A percentile compares a stretch with the other conserved stretches of the same genome.
Conservation (phyloP, 1,140 invertebrate species). For the Cheumatopsyche charites region DNA sequence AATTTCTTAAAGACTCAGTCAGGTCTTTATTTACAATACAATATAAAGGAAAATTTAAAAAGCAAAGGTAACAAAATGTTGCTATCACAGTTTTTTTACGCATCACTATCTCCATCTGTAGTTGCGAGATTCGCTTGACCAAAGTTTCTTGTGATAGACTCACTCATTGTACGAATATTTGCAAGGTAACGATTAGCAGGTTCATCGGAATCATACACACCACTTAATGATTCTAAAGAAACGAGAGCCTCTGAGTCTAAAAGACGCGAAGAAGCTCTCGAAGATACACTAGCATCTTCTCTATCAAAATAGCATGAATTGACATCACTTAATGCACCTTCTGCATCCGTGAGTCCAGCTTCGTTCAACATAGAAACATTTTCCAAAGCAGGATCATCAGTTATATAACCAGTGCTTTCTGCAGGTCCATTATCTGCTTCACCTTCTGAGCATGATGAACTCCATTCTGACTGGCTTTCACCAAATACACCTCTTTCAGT, state of each 20-base stretch:
- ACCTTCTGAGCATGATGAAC: conserved; percentile 62
- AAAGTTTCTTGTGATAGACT: conserved; percentile 77
- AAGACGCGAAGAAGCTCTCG: conserved; percentile 76
- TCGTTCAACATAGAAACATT: conserved; percentile 84
- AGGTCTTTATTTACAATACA: conserved; percentile 2
- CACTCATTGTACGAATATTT: conserved; percentile 75
- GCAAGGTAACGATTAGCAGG: conserved; percentile 76
- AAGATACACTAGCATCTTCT: conserved; percentile 79
- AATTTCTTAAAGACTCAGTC: conserved; percentile 15
- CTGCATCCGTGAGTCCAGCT: conserved; percentile 83
- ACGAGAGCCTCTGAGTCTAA: conserved; percentile 77
- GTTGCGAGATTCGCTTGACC: conserved; percentile 68
- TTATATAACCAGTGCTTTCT: conserved; percentile 80
- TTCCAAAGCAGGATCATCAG: conserved; percentile 81
- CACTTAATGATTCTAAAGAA: conserved; percentile 77
- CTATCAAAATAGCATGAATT: conserved; percentile 83
- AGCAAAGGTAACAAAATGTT: conserved; percentile 30
- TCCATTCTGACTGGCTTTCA: conserved; percentile 81
- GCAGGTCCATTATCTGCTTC: conserved; percentile 64
- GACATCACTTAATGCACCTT: conserved; percentile 82
- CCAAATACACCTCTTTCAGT: conserved; percentile 58
- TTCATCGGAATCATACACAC: conserved; percentile 85
- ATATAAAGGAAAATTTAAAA: background rate
- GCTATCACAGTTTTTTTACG: conserved; percentile 52
- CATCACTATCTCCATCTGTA: conserved; percentile 70